These are phyloP conservation scores for Acanthococcus lagerstroemiae DNA, from an alignment of 2,888 invertebrate species.

Conservation along the genomic window DNA sequence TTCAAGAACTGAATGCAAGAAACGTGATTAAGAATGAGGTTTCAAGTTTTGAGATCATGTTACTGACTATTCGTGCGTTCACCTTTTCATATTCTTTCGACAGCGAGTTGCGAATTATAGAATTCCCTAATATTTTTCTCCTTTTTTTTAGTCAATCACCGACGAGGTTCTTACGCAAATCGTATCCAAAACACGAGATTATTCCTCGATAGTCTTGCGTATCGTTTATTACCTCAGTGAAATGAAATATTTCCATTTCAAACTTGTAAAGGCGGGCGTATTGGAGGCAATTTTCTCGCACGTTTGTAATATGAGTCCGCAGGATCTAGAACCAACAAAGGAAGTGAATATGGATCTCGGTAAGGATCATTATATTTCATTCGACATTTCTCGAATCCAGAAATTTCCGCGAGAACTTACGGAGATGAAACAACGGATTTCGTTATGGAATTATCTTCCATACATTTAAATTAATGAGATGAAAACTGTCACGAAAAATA, in stretches of 20 bases:
- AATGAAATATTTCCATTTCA: slow-evolving; percentile 17
- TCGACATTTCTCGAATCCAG: too few relatives aligned
- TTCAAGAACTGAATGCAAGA: background rate
- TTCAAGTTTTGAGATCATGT: too few relatives aligned
- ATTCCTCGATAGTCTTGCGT: slow-evolving; percentile 1
- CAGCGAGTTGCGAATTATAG: too few relatives aligned
- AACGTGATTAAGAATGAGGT: too few relatives aligned
- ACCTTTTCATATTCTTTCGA: too few relatives aligned
- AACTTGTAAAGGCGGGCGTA: slow-evolving; percentile 12
- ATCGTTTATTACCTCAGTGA: slow-evolving; percentile 9
- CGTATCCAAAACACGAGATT: background rate
- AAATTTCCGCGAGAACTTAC: too few relatives aligned
- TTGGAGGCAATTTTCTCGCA: slow-evolving; percentile 3
- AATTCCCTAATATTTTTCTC: background rate
- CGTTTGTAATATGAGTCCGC: background rate
- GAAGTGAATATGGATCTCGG: slow-evolving; percentile 1
- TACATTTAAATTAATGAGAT: too few relatives aligned
- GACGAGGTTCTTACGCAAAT: slow-evolving; percentile 2
- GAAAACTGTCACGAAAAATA: background rate
- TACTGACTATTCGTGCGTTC: too few relatives aligned
- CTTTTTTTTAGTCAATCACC: slow-evolving; percentile 3
- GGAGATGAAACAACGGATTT: too few relatives aligned
- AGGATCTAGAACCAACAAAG: background rate
- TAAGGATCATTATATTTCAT: too few relatives aligned
- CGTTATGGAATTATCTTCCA: too few relatives aligned